These are phyloP conservation scores for Antitype chi DNA, from an alignment of 2,888 invertebrate species.

Conservation along the genomic window DNA sequence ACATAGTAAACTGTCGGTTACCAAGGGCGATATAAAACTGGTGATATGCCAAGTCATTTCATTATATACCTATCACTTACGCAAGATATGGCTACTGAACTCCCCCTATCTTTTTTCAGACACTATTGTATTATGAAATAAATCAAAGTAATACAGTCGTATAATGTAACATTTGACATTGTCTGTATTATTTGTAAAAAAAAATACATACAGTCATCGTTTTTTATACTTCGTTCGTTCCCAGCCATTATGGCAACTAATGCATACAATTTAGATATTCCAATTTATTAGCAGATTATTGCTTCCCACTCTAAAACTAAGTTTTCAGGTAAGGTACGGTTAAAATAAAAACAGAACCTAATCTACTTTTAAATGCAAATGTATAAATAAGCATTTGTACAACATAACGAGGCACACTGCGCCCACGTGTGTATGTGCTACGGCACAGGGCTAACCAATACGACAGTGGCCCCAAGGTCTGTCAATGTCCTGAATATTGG, in stretches of 20 bases:
- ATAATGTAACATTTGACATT: neutral
- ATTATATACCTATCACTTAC: slow-evolving; percentile 53
- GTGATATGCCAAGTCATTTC: slow-evolving; percentile 63
- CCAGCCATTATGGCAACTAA: neutral
- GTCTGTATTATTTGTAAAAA: slow-evolving; percentile 7
- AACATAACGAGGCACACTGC: neutral
- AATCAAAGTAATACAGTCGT: neutral
- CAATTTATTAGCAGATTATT: neutral
- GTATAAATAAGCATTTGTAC: neutral
- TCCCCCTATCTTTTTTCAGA: slow-evolving; percentile 27
- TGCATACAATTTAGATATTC: neutral
- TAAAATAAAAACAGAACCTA: neutral
- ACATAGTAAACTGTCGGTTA: slow-evolving; percentile 56
- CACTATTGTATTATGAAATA: neutral
- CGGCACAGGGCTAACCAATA: neutral
- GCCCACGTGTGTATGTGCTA: neutral
- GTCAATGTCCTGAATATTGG: slow-evolving; percentile 34
- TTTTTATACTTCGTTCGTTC: neutral
- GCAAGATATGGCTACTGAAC: slow-evolving; percentile 42
- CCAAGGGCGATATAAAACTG: slow-evolving; percentile 63
- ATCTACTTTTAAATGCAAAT: neutral
- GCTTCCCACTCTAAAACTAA: neutral
- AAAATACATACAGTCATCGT: neutral
- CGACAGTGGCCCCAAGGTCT: slow-evolving; percentile 13
- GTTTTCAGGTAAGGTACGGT: neutral